phyloP scores from a whole-genome alignment of 1,140 invertebrate species.

The Sinonovacula constricta region DNA sequence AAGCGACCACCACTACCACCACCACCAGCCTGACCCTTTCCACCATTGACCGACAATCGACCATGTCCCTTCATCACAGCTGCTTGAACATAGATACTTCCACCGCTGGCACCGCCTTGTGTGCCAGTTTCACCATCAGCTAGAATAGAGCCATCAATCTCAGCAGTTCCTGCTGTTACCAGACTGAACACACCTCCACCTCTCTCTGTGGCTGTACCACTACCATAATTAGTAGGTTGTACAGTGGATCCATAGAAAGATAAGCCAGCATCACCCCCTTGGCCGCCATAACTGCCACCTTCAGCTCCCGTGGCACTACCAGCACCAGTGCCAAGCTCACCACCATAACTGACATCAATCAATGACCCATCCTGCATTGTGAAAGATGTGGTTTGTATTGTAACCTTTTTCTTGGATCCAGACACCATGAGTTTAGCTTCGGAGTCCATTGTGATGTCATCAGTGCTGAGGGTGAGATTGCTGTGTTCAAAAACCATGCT shows the following conservation, averaged over 20 bases:
- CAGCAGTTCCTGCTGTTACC: constrained; percentile 21
- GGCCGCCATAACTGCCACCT: constrained; percentile 65
- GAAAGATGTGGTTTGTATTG: constrained; percentile 49
- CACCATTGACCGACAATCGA: constrained; percentile 58
- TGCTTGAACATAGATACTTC: constrained; percentile 60
- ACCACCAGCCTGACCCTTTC: constrained; percentile 33
- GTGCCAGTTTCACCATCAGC: constrained; percentile 51
- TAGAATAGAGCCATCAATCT: constrained; percentile 58
- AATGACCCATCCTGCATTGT: constrained; percentile 61
- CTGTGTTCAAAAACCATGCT: constrained; percentile 53
- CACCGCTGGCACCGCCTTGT: constrained; percentile 63
- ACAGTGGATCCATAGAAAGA: constrained; percentile 58
- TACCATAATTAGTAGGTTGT: constrained; percentile 55
- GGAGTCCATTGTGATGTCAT: constrained; percentile 57
- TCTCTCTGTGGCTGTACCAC: constrained; percentile 51
- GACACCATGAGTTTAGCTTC: constrained; percentile 45
- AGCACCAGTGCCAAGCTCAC: constrained; percentile 33
- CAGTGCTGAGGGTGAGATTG: constrained; percentile 51
- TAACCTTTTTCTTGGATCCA: constrained; percentile 44
- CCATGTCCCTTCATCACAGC: constrained; percentile 63
- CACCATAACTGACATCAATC: constrained; percentile 54
- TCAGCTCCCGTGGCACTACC: constrained; percentile 36
- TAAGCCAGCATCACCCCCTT: constrained; percentile 53
- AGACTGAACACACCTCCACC: constrained; percentile 64
- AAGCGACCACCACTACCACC: constrained; percentile 67